Conservation (phyloP, 2,888 invertebrate genomes). For the Heliothis peltigera region DNA sequence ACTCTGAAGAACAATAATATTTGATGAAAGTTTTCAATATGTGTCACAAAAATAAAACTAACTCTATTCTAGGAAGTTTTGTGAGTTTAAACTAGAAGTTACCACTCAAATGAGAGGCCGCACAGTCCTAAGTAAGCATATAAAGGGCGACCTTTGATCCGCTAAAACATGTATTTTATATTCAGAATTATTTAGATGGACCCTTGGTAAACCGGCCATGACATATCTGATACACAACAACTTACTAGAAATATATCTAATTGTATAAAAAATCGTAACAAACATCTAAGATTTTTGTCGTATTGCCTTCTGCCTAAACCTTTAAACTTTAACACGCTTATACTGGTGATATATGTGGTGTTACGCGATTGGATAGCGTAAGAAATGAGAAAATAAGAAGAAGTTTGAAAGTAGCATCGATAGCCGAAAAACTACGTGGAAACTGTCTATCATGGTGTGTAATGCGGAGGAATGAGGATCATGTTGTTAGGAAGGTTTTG, state of each 20-base stretch:
- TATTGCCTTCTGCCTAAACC: too few relatives aligned
- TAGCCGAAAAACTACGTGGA: too few relatives aligned
- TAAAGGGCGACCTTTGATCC: constrained; percentile 11
- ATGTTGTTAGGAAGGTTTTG: too few relatives aligned
- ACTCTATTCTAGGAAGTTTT: neutral
- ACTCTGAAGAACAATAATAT: too few relatives aligned
- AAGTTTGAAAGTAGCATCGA: too few relatives aligned
- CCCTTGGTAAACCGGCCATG: neutral
- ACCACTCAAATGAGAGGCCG: neutral
- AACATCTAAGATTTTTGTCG: constrained; percentile 9
- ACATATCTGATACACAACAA: constrained; percentile 1
- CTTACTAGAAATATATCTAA: neutral
- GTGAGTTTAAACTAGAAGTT: neutral
- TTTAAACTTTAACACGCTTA: too few relatives aligned
- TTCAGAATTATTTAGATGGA: constrained; percentile 7
- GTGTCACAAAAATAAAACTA: constrained; percentile 9
- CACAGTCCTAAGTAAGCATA: neutral
- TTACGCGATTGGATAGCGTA: too few relatives aligned
- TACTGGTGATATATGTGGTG: too few relatives aligned
- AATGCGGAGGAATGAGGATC: too few relatives aligned
- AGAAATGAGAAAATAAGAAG: too few relatives aligned
- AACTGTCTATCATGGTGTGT: too few relatives aligned
- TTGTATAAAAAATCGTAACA: constrained; percentile 5
- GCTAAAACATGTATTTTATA: neutral
- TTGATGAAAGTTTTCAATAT: constrained; percentile 11